Conservation (phyloP, 2,888 invertebrate species). For the Pyrochroa serraticornis region DNA sequence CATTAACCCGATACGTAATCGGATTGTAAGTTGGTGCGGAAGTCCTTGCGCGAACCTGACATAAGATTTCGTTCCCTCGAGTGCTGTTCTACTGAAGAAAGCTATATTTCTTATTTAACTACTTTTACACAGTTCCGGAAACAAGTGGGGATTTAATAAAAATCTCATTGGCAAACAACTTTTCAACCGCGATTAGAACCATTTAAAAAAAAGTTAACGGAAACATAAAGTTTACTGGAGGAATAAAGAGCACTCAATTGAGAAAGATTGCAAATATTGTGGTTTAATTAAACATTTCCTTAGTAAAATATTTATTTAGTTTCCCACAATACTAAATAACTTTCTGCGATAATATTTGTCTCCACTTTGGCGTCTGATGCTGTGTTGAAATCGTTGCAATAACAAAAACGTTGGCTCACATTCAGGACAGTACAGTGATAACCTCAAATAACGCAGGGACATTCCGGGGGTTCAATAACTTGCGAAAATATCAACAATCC, state of each 20-base stretch:
- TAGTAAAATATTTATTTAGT: conserved; percentile 29
- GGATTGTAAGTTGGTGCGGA: conserved; percentile 26
- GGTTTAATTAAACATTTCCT: conserved; percentile 24
- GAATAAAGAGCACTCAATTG: conserved; percentile 8
- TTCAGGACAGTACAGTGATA: conserved; percentile 1
- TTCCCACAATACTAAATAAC: conserved; percentile 20
- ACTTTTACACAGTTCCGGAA: conserved; percentile 27
- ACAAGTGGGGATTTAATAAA: conserved; percentile 29
- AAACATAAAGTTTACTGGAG: conserved; percentile 6
- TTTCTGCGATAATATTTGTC: conserved; percentile 30
- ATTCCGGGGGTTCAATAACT: conserved; percentile 7
- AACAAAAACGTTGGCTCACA: conserved; percentile 6
- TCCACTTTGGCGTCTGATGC: conserved; percentile 4
- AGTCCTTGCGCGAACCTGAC: conserved; percentile 13
- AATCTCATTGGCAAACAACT: conserved; percentile 19
- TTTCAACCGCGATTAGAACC: too few species aligned
- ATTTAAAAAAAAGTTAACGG: neutral
- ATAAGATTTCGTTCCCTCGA: conserved; percentile 30
- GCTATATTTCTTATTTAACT: conserved; percentile 37
- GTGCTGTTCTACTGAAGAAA: conserved; percentile 30
- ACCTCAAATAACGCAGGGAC: conserved; percentile 10
- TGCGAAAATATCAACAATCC: conserved; percentile 17
- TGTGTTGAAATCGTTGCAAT: conserved; percentile 13
- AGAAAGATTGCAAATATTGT: conserved; percentile 21
- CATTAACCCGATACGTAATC: conserved; percentile 33